Percentiles rank a stretch among this genome's conserved stretches.
Conservation (phyloP, 2,797 vertebrate genomes). For the Carduelis carduelis region DNA sequence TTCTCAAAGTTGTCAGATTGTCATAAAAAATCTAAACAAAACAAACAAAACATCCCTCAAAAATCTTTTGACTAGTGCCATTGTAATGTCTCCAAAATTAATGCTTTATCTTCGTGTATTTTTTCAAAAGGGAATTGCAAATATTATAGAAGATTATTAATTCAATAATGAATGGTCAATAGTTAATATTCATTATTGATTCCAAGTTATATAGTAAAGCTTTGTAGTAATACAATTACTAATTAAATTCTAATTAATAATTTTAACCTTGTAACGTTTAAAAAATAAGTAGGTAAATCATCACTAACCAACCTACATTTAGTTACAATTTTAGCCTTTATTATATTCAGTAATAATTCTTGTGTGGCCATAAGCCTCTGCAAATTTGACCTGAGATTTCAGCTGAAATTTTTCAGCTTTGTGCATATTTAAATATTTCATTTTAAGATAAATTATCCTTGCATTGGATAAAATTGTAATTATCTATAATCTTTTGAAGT, state of each 20-base stretch:
- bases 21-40: background rate
- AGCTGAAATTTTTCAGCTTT: conserved; percentile 6
- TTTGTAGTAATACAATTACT: conserved; percentile 44
- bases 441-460: conserved; percentile 34
- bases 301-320: conserved; percentile 32
- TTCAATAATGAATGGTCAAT: background rate
- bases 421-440: conserved; percentile 4
- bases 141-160: conserved; percentile 29
- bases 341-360: conserved; percentile 33
- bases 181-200: conserved; percentile 49
- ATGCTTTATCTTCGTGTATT: background rate
- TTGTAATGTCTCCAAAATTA: background rate
- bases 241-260: conserved; percentile 65
- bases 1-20: background rate
- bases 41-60: background rate
- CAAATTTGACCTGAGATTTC: conserved; percentile 46
- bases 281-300: conserved; percentile 57
- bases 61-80: background rate
- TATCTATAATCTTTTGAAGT: conserved; percentile 32
- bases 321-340: conserved; percentile 30
- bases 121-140: conserved; percentile 20
- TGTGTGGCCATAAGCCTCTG: background rate
- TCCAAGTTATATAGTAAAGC: conserved; percentile 51
- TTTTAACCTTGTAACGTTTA: conserved; percentile 45
- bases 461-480: conserved; percentile 38